Evolutionary conservation across 2,888 invertebrate species (phyloP), one percentile per base, ranked within the genome.

Genomic region (Apamea sordens): DNA sequence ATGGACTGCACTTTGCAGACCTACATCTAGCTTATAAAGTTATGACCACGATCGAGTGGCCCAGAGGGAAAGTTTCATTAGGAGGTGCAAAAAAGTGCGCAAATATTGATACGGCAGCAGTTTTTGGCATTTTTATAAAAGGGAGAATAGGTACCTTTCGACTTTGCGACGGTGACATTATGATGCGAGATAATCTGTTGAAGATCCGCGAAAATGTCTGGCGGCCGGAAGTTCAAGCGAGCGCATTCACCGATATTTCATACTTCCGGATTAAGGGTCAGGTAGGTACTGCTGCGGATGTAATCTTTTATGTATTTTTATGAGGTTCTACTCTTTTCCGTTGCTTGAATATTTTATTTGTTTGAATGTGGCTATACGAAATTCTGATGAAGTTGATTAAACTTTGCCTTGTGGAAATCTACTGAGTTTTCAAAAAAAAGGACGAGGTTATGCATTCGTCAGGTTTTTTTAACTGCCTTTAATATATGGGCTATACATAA

Each of bases 301-400:
- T 53, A 72, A 85, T 85, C 28, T 84, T 79, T 82, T 84, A 73
- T 64, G 59, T 53, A 0, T 84, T 64, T 78, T 84, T 84, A 83
- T 67, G 73, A 69, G 59, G 8, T 32, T 72, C 7, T 47, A 7
- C 15, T 67, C 44, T 80, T 47, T 24, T 44, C 0, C 24, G n/a
- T 36, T 68, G 18, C 15, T 6, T 61, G 47, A 50, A 11, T 68
- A n/a, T 53, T 61, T 41, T 32, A 72, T 65, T 67, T 67, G 13
- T 53, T 65, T 56, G 15, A 47, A 28, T 68, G 28, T n/a, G 56
- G 36, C 44, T 21, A 24, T 8, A 44, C 8, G 0, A 7, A 0
- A 24, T 75, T n/a, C 11, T 18, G 11, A 28, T 28, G 11, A 21
- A 32, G 1, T 4, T 24, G 11, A 63, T 32, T 71, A n/a, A 68